Conservation (phyloP, 2,888 invertebrate genomes). For the Eupeodes luniger region DNA sequence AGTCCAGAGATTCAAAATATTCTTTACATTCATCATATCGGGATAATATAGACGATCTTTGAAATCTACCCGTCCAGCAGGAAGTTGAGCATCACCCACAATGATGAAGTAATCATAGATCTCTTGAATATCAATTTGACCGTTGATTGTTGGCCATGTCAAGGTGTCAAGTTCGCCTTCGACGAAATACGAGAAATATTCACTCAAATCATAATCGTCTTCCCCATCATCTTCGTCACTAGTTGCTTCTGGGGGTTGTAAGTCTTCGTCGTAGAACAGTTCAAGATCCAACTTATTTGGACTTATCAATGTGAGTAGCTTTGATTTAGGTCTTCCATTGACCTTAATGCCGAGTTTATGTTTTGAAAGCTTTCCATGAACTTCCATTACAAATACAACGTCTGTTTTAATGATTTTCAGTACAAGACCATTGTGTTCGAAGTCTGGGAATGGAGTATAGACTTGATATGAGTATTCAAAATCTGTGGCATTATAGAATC, state of each 20-base stretch:
- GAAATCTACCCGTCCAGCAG: conserved; percentile 86
- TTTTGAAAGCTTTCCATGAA: conserved; percentile 88
- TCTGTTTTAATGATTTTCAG: conserved; percentile 87
- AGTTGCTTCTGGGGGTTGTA: conserved; percentile 77
- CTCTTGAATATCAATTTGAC: conserved; percentile 86
- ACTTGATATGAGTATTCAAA: conserved; percentile 92
- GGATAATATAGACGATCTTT: conserved; percentile 86
- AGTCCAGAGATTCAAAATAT: conserved; percentile 86
- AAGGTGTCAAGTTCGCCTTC: conserved; percentile 86
- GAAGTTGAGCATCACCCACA: conserved; percentile 85
- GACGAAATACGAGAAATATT: conserved; percentile 85
- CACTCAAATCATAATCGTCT: conserved; percentile 83
- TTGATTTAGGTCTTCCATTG: conserved; percentile 81
- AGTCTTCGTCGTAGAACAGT: conserved; percentile 83
- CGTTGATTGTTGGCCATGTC: conserved; percentile 86
- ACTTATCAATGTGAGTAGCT: conserved; percentile 81
- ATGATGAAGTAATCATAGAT: conserved; percentile 85
- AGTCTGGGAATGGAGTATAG: conserved; percentile 91
- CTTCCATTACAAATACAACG: conserved; percentile 87
- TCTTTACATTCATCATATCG: conserved; percentile 85
- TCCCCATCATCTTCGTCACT: conserved; percentile 80
- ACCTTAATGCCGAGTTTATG: conserved; percentile 86
- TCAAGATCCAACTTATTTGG: conserved; percentile 80
- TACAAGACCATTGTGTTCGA: conserved; percentile 91
- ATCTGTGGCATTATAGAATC: conserved; percentile 86